Conservation (phyloP, 2,888 invertebrate species). For the Scaptodrosophila latifasciaeformis region DNA sequence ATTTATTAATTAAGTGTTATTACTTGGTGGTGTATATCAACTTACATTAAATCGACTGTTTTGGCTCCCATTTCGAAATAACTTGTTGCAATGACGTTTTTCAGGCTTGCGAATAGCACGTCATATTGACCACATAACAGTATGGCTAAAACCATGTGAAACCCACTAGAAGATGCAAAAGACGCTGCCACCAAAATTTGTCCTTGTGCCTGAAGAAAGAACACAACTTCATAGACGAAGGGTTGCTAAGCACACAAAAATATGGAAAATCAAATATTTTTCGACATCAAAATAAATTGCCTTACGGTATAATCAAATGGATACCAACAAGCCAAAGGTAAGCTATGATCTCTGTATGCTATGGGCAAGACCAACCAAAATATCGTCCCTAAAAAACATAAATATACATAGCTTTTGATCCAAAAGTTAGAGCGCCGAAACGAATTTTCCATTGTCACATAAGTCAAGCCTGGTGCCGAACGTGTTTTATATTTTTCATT, state of each 20-base stretch:
- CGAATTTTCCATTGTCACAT: constrained; percentile 54
- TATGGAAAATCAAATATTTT: too few species aligned
- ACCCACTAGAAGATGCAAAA: constrained; percentile 62
- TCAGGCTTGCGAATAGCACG: constrained; percentile 65
- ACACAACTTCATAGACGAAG: constrained; percentile 52
- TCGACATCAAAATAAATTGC: too few species aligned
- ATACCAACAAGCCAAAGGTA: constrained; percentile 71
- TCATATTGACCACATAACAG: constrained; percentile 69
- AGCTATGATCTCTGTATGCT: constrained; percentile 48
- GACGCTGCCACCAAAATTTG: constrained; percentile 70
- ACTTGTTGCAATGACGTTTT: constrained; percentile 63
- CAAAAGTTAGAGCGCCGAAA: constrained; percentile 41
- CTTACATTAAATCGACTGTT: constrained; percentile 41
- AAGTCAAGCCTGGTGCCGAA: constrained; percentile 64
- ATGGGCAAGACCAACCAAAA: constrained; percentile 57
- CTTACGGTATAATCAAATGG: constrained; percentile 66
- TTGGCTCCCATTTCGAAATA: constrained; percentile 47
- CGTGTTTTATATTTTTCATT: constrained; percentile 47
- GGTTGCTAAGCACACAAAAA: constrained; percentile 46
- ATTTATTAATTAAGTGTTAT: too few species aligned
- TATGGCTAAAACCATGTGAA: constrained; percentile 67
- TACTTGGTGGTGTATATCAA: too few species aligned
- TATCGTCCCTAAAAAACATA: constrained; percentile 46
- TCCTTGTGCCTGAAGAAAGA: constrained; percentile 67
- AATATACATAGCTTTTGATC: constrained; percentile 49